phyloP scores from a whole-genome alignment of 2,888 invertebrate genomes.

The Adela reaumurella region DNA sequence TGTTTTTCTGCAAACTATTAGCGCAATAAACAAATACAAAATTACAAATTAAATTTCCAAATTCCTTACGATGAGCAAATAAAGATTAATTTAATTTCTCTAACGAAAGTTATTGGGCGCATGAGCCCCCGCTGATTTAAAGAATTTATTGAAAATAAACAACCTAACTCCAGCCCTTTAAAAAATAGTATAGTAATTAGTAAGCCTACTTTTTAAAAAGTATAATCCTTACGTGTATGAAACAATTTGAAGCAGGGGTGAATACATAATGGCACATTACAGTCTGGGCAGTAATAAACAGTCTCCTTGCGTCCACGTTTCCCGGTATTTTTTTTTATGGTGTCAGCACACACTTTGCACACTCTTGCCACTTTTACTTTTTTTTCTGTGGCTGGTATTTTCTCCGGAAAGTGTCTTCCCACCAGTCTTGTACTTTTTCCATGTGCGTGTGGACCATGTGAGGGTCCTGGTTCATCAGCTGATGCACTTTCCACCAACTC shows the following conservation, averaged over 20 bases:
- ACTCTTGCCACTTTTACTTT: constrained; percentile 8
- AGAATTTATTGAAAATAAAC: too few species aligned
- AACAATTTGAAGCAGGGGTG: constrained; percentile 7
- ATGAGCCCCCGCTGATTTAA: too few species aligned
- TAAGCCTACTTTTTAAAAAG: constrained; percentile 3
- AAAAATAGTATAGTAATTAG: too few species aligned
- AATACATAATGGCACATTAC: constrained; percentile 6
- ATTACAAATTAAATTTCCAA: too few species aligned
- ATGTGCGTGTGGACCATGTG: too few species aligned
- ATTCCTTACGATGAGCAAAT: too few species aligned
- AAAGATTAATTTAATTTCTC: too few species aligned
- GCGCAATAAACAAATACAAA: too few species aligned
- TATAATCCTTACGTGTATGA: constrained; percentile 7
- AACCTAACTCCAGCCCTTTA: too few species aligned
- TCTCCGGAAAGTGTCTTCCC: constrained; percentile 7
- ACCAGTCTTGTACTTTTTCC: constrained; percentile 2
- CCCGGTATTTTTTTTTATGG: constrained; percentile 5
- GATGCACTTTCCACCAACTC: background rate
- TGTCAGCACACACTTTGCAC: constrained; percentile 8
- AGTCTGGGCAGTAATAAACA: constrained; percentile 7
- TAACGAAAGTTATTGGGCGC: too few species aligned
- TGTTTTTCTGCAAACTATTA: too few species aligned
- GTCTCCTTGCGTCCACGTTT: constrained; percentile 7
- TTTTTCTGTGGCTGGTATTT: constrained; percentile 8
- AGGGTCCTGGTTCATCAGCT: background rate